Evolutionary conservation across 2,888 invertebrate species (phyloP), one percentile per base, ranked within the genome.

Genomic region (Torymus aiolomorphi): DNA sequence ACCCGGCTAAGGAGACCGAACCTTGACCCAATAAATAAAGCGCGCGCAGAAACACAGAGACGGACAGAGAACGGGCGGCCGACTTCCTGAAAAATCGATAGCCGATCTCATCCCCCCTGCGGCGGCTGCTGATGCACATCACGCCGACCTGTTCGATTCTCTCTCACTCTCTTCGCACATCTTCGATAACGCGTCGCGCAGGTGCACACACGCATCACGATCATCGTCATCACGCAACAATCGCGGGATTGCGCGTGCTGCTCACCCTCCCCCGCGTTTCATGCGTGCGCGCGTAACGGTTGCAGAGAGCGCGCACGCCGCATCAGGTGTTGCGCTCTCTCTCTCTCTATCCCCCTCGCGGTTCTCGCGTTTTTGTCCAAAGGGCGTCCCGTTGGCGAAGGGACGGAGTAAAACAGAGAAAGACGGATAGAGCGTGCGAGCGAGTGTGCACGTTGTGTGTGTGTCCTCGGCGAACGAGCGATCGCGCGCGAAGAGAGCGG

Each of bases 351-450:
- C 31, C 8, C 51, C 2, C 14, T 20, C 54, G 67, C 56, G 42
- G 12, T 5, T n/a, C 13, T 18, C 5, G 5, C 66, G 20, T 66
- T 56, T 63, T 54, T 73, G 56, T 56, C 18, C 13, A 52, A 67
- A 54, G n/a, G 31, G 67, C 18, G 13, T 57, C n/a, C n/a, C 31
- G 59, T 12, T 16, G 18, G 18, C 56, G 76, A 77, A 77, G 42
- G 65, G 65, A 61, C 70, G n/a, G 77, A 72, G 66, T 74, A 77
- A 80, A 70, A 77, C 70, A 76, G 62, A 67, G 66, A 63, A 16
- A 69, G 57, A 51, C n/a, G 54, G 54, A 54, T 54, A 20, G 61
- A 56, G 67, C 20, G 65, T 61, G 54, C 16, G 42, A 67, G 76
- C 73, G 71, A 65, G 59, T 59, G 73, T 66, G 74, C 74, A 69